Evolutionary conservation across 64 coral and sea anemone genomes (phyloP), one percentile per base, ranked within the genome.

Genomic region (Porites australiensis): DNA sequence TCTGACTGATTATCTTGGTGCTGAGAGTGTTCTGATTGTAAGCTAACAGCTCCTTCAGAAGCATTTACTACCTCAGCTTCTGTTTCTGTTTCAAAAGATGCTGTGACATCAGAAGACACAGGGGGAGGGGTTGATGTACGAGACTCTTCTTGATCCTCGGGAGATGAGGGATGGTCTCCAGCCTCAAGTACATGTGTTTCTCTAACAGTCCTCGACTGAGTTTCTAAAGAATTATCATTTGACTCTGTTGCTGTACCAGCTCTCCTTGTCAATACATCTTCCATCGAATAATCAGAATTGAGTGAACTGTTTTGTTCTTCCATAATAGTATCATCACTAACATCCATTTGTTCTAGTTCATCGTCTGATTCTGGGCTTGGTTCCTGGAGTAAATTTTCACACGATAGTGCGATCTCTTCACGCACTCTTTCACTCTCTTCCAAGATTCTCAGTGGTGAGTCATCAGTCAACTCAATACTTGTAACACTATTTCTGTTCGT

Each of bases 391-490:
- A 84, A 63, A 52, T 93, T 87, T 27, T 74, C 82, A 18, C 57
- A 73, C 6, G 91, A 93, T 2, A 79, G 70, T 4, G 84, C 80
- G 0, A 84, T 85, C 74, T 86, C 92, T 19, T 98, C 95, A 70
- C 88, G 92, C 0, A 89, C 95, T 49, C 87, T 86, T 20, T 98
- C 95, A 63, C 88, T 91, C 90, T 98, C 95, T 65, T 94, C 95
- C 53, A 98, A 58, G 43, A 98, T 98, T 81, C 95, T 80, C 59
- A 98, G 82, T 19, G 95, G 95, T 0, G 95, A 98, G 61, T 98
- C 95, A 59, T 98, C 92, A 62, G 95, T 98, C 71, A 98, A 58
- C 71, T 98, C 95, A 77, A 98, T 94, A 70, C 88, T 98, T 87
- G 37, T 68, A 84, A 51, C 22, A 84, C 81, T 84, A 9, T 49